phyloP scores from a whole-genome alignment of 2,888 invertebrate genomes.

The Acanthosoma haemorrhoidale region DNA sequence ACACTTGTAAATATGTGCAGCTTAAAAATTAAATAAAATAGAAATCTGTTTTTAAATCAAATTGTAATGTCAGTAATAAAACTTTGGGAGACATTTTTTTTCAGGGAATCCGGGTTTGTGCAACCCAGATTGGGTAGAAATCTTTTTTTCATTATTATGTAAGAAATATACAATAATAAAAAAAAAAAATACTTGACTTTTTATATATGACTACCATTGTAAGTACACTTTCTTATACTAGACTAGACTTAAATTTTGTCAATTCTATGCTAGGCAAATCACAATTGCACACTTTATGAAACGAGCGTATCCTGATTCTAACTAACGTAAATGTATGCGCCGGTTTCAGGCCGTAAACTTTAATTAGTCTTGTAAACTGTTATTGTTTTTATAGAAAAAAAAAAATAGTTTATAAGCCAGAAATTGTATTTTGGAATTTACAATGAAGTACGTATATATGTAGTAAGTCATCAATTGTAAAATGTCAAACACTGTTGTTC shows the following conservation, averaged over 20 bases:
- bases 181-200: not conserved
- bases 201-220: constrained; percentile 11
- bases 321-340: constrained; percentile 23
- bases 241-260: constrained; percentile 21
- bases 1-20: not conserved
- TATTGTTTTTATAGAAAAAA: not conserved
- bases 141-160: constrained; percentile 9
- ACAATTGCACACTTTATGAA: constrained; percentile 21
- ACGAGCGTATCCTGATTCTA: constrained; percentile 28
- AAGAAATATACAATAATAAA: constrained; percentile 1
- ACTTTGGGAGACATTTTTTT: constrained; percentile 20
- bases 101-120: constrained; percentile 25
- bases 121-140: constrained; percentile 11
- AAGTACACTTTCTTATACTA: constrained; percentile 14
- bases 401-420: constrained; percentile 18
- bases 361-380: constrained; percentile 19
- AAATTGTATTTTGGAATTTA: constrained; percentile 4
- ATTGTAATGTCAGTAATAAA: constrained; percentile 2
- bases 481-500: not conserved
- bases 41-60: not conserved
- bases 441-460: not conserved
- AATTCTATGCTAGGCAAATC: constrained; percentile 19
- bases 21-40: not conserved
- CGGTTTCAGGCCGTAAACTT: not conserved
- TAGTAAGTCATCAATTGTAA: constrained; percentile 12